Base-by-base conservation (phyloP, 2,888 invertebrate genomes). In the Escarpia spicata region DNA sequence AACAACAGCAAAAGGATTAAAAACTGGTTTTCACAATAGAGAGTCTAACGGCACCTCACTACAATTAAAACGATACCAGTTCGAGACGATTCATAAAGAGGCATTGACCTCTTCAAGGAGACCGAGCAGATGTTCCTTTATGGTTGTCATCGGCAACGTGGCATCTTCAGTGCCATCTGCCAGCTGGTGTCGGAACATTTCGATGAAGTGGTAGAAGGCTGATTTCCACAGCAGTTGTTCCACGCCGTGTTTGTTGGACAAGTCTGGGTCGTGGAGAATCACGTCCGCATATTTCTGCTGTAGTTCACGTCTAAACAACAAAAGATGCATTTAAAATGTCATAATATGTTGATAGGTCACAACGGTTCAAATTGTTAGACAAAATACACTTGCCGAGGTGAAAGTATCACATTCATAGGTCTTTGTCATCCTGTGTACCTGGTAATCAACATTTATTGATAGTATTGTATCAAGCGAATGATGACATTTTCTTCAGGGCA, bases 161-260 rank as follows among this genome's bases (percentile, higher is more conserved):
- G 26, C 37, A 26, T 92, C n/a, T 37, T 90, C 92, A 58, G 90
- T 97, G 0, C 97, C 97, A 95, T 98, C 97, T 0, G 97, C 96
- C 95, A 98, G 97, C 94, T 97, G 97, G 96, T 98, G 98, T 94
- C 98, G 97, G 94, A 98, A 97, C 94, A 98, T 97, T 96, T 99
- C 98, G 94, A 99, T 98, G 94, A 98, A n/a, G 96, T 96, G 96
- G 96, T 99, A 98, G 96, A 98, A 99, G 4, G 98, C 97, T 93
- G 98, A 97, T 96, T 98, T 98, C 99, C 99, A 99, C 96, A 99
- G 98, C 95, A 98, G 98, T 95, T 98, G 98, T 95, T 99, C 99
- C 12, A 98, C 97, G 96, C 98, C 98, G 95, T 98, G 98, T 90
- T 98, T 97, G 96, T 98, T 98, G 95, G 98, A 98, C 96, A 98